These are phyloP conservation scores for Hyles vespertilio DNA, from an alignment of 1,140 invertebrate genomes.

Conservation along the genomic window DNA sequence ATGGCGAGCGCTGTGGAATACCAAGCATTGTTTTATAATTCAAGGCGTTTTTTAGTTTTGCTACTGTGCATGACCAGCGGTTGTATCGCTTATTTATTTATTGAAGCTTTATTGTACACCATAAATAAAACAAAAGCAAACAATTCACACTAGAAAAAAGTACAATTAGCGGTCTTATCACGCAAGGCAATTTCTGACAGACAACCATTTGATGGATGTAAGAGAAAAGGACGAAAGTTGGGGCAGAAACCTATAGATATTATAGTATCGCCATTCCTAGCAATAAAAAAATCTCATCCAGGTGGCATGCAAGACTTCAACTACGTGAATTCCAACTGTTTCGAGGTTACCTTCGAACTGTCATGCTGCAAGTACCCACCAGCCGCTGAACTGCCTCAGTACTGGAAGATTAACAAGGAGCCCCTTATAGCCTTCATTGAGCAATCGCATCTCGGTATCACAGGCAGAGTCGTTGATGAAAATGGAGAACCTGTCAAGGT, in stretches of 20 bases:
- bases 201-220: too few species aligned
- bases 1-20: too few species aligned
- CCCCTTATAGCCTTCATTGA: conserved; percentile 91
- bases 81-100: too few species aligned
- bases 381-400: conserved; percentile 80
- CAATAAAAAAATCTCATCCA: conserved; percentile 32
- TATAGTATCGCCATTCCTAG: background rate
- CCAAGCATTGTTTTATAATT: too few species aligned
- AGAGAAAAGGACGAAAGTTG: too few species aligned
- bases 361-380: conserved; percentile 96
- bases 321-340: conserved; percentile 95
- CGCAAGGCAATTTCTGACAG: too few species aligned
- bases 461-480: conserved; percentile 78
- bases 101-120: too few species aligned
- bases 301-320: conserved; percentile 99
- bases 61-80: too few species aligned
- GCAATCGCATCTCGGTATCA: conserved; percentile 89
- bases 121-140: too few species aligned
- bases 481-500: conserved; percentile 54
- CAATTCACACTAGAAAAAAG: too few species aligned
- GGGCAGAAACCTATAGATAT: background rate
- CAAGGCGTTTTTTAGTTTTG: too few species aligned
- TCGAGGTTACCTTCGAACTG: conserved; percentile 97
- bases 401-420: conserved; percentile 94
- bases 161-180: too few species aligned